These are phyloP conservation scores for Perccottus glenii DNA, from an alignment of 2,113 vertebrate genomes.

Conservation along the genomic window DNA sequence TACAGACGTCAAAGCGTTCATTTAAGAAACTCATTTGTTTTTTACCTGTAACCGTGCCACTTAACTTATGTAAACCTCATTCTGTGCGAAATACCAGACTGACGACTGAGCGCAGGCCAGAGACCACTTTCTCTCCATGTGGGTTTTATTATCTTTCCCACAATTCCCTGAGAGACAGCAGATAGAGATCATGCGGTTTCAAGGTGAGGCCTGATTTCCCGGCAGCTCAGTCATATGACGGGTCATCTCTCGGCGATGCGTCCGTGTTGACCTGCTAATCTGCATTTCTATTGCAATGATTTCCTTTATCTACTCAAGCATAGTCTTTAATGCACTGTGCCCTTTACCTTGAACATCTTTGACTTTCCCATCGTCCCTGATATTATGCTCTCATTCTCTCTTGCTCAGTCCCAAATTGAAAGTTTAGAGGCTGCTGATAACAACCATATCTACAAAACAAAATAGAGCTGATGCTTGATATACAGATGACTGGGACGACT, in stretches of 20 bases:
- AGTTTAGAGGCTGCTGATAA: slow-evolving; percentile 39
- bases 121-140: background rate
- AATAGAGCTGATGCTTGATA: slow-evolving; percentile 26
- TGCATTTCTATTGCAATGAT: slow-evolving; percentile 42
- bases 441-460: background rate
- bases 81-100: background rate
- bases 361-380: background rate
- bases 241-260: slow-evolving; percentile 22
- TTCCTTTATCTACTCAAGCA: slow-evolving; percentile 55
- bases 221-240: slow-evolving; percentile 50
- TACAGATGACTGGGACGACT: background rate
- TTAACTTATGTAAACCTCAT: slow-evolving; percentile 3
- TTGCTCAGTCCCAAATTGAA: slow-evolving; percentile 22
- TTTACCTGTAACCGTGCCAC: slow-evolving; percentile 28
- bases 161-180: slow-evolving; percentile 30
- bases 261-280: slow-evolving; percentile 45
- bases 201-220: slow-evolving; percentile 56
- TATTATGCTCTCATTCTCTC: background rate
- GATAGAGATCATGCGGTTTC: slow-evolving; percentile 51
- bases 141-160: slow-evolving; percentile 6
- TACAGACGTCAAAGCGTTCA: slow-evolving; percentile 2
- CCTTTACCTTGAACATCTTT: slow-evolving; percentile 21
- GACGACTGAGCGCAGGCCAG: background rate
- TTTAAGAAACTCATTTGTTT: slow-evolving; percentile 18
- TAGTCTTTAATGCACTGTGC: slow-evolving; percentile 1